Evolutionary conservation across 1,140 invertebrate genomes (phyloP).

Genomic region (Olivierus martensii): DNA sequence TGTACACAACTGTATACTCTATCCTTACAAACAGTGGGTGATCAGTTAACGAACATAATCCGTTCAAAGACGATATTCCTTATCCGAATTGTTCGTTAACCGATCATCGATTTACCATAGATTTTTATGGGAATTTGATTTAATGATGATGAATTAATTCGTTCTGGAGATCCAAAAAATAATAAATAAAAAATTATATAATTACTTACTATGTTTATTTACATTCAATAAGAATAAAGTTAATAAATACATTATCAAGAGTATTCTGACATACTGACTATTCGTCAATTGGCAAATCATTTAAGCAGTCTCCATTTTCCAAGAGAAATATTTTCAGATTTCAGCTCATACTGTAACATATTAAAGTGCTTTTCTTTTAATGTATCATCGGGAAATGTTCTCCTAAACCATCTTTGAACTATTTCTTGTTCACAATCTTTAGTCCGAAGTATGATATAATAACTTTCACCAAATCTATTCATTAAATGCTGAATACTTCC

Average conservation of each 20-base stretch:
- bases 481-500: conserved; percentile 56
- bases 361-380: conserved; percentile 35
- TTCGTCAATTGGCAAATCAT: conserved; percentile 32
- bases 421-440: conserved; percentile 25
- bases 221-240: no score
- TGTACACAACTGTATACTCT: no score
- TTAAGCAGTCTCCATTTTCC: conserved; percentile 32
- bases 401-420: conserved; percentile 29
- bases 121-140: no score
- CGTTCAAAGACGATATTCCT: no score
- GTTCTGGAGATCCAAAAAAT: no score
- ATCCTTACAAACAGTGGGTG: no score
- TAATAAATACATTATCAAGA: conserved; percentile 38
- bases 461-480: conserved; percentile 24
- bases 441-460: conserved; percentile 32
- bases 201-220: no score
- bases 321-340: conserved; percentile 27
- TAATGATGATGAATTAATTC: no score
- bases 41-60: no score
- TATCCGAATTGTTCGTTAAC: no score
- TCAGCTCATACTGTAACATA: conserved; percentile 33
- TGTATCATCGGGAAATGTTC: conserved; percentile 30
- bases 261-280: conserved; percentile 39
- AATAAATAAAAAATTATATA: no score
- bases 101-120: no score